phyloP scores from a whole-genome alignment of 2,888 invertebrate genomes.

The Punctoribates punctum region DNA sequence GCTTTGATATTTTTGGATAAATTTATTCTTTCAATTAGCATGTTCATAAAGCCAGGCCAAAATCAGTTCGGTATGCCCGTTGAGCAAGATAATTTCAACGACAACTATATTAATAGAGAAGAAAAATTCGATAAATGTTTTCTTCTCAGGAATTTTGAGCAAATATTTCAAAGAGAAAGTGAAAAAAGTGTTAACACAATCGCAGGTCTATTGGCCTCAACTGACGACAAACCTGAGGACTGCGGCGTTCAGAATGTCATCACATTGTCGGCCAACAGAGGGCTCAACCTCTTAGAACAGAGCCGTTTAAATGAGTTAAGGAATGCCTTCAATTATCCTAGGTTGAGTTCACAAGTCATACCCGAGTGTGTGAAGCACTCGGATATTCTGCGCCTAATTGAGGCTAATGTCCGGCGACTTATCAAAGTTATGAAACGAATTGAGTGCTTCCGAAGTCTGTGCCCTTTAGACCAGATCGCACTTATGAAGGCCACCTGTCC shows the following conservation, averaged over 20 bases:
- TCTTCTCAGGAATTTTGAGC: too few relatives aligned
- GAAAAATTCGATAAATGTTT: too few relatives aligned
- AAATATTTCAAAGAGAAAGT: too few relatives aligned
- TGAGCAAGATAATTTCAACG: neutral
- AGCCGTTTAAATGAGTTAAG: slow-evolving; percentile 23
- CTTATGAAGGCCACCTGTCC: slow-evolving; percentile 88
- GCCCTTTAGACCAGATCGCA: slow-evolving; percentile 86
- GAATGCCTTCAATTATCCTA: slow-evolving; percentile 56
- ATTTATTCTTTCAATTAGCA: neutral
- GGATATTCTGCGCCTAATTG: slow-evolving; percentile 82
- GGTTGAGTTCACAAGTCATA: neutral
- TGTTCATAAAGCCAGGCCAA: neutral
- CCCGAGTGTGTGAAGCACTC: slow-evolving; percentile 51
- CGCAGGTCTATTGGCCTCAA: neutral
- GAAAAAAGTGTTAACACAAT: neutral
- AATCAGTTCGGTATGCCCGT: too few relatives aligned
- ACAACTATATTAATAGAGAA: too few relatives aligned
- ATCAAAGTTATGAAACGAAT: slow-evolving; percentile 62
- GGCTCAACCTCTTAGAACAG: slow-evolving; percentile 41
- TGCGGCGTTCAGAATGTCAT: neutral
- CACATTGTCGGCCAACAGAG: neutral
- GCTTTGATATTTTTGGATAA: too few relatives aligned
- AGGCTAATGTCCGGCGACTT: slow-evolving; percentile 78
- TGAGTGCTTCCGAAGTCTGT: slow-evolving; percentile 81
- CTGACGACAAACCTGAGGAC: neutral